A percentile compares a stretch with the other conserved stretches of the same genome.
Evolutionary conservation across 2,113 vertebrate genomes (phyloP).

Genomic region (Raja brachyura): DNA sequence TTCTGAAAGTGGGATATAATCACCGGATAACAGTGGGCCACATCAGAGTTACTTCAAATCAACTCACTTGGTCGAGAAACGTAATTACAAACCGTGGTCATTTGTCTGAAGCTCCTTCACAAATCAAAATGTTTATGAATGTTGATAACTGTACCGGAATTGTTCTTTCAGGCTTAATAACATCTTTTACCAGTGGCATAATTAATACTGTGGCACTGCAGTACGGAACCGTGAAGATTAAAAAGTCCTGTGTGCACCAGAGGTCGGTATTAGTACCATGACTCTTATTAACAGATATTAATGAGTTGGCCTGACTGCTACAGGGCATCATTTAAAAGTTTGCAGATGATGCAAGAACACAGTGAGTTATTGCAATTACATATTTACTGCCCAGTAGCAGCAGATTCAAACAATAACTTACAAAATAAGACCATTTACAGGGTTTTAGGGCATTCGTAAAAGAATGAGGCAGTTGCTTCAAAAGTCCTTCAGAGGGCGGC

Average conservation of each 20-base stretch:
- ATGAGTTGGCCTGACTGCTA: neutral
- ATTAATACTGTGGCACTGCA: neutral
- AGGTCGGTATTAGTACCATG: neutral
- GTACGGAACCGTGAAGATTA: neutral
- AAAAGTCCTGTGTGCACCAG: neutral
- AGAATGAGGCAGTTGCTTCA: no score
- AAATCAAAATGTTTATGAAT: slow-evolving; percentile 16
- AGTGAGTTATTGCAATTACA: neutral
- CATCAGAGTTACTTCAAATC: slow-evolving; percentile 9
- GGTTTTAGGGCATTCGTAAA: neutral
- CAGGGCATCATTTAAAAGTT: neutral
- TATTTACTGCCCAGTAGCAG: no score
- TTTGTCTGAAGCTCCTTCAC: neutral
- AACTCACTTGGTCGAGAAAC: neutral
- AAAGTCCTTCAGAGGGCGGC: neutral
- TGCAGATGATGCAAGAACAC: neutral
- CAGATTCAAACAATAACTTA: no score
- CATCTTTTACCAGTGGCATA: neutral
- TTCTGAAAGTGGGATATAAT: slow-evolving; percentile 13
- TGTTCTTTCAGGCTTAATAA: neutral
- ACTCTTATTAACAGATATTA: neutral
- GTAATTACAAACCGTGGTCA: neutral
- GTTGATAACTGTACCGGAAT: neutral
- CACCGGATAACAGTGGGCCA: neutral
- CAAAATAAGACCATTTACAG: no score